phyloP scores from a whole-genome alignment of 2,888 invertebrate genomes.

The Troides helena region DNA sequence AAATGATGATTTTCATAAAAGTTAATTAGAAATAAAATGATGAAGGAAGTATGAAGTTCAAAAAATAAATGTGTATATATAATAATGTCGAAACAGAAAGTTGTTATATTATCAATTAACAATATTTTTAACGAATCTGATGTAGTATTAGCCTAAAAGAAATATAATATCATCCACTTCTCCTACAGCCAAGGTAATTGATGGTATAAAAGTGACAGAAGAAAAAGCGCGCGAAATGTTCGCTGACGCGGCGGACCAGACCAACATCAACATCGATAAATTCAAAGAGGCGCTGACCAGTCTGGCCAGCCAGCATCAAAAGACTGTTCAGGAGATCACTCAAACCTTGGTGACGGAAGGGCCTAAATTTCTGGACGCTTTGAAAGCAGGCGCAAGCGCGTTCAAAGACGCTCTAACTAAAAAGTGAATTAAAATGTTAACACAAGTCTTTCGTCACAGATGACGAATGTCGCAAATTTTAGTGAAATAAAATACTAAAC shows the following conservation, averaged over 20 bases:
- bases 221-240: constrained; percentile 47
- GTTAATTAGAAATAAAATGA: no score
- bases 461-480: neutral
- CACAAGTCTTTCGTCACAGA: neutral
- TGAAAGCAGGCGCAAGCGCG: constrained; percentile 43
- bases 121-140: no score
- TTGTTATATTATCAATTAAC: no score
- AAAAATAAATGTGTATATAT: no score
- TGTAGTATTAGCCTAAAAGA: no score
- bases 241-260: constrained; percentile 35
- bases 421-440: constrained; percentile 22
- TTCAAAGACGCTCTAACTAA: constrained; percentile 43
- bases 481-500: no score
- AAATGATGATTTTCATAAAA: no score
- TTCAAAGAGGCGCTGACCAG: constrained; percentile 46
- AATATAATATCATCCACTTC: neutral
- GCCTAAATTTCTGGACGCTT: constrained; percentile 43
- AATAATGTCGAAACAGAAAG: no score
- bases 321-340: constrained; percentile 40
- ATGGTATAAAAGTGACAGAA: constrained; percentile 42
- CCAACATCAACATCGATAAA: constrained; percentile 41
- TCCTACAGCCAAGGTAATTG: constrained; percentile 46
- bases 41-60: no score
- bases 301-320: constrained; percentile 46
- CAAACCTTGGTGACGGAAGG: constrained; percentile 39